Conservation (phyloP, 1,140 invertebrate species). For the Trachymyrmex cornetzi region DNA sequence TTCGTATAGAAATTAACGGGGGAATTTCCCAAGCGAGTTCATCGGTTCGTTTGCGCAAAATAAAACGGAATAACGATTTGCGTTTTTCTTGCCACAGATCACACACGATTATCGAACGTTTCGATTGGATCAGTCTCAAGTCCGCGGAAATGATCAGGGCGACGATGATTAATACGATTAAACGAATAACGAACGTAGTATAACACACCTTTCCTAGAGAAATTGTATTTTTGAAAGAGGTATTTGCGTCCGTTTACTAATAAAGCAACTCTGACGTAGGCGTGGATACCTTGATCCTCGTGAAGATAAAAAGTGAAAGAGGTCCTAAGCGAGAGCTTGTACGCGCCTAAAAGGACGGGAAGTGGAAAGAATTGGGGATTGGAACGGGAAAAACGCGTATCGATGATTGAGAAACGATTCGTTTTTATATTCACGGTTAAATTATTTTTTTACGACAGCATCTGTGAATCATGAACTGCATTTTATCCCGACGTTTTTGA, state of each 20-base stretch:
- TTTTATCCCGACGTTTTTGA: background rate
- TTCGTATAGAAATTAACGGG: background rate
- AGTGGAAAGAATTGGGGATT: background rate
- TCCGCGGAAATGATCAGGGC: background rate
- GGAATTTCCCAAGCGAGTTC: background rate
- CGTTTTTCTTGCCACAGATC: constrained; percentile 71
- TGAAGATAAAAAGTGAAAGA: constrained; percentile 14
- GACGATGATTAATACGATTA: constrained; percentile 2
- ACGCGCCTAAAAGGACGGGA: background rate
- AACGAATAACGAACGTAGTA: constrained; percentile 60
- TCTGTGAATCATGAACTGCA: background rate
- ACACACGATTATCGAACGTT: constrained; percentile 7
- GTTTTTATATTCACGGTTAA: constrained; percentile 45
- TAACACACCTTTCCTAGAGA: constrained; percentile 67
- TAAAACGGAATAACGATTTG: constrained; percentile 15
- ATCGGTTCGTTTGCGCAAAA: constrained; percentile 3
- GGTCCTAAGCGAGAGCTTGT: background rate
- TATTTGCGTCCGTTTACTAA: constrained; percentile 72
- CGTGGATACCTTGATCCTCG: constrained; percentile 49
- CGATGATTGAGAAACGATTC: constrained; percentile 35
- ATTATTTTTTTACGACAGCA: constrained; percentile 53
- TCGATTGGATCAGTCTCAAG: background rate
- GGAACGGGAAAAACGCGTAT: constrained; percentile 14
- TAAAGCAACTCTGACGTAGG: constrained; percentile 65
- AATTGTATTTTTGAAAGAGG: constrained; percentile 76